These are phyloP conservation scores for Microchrysa polita DNA, from an alignment of 2,888 invertebrate genomes.

Conservation along the genomic window DNA sequence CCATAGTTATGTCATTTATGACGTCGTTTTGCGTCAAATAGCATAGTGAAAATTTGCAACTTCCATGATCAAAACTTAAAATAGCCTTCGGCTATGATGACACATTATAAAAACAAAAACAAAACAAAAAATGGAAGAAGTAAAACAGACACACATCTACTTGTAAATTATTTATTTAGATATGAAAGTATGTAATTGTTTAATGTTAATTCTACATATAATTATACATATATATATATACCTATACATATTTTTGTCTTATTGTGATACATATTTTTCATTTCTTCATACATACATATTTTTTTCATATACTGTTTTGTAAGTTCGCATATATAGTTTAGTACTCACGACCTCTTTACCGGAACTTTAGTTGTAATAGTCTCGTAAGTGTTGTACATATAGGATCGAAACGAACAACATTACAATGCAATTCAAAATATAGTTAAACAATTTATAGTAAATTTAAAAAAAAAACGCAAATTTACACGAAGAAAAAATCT, in stretches of 20 bases:
- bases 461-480: too few relatives aligned
- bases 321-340: slow-evolving; percentile 14
- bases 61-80: neutral
- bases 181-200: slow-evolving; percentile 39
- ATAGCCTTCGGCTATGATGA: neutral
- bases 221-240: slow-evolving; percentile 26
- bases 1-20: neutral
- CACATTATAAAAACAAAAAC: too few relatives aligned
- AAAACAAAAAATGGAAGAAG: neutral
- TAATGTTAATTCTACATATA: slow-evolving; percentile 33
- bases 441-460: slow-evolving; percentile 17
- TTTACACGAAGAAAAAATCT: too few relatives aligned
- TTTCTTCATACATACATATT: slow-evolving; percentile 5
- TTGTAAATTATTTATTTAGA: slow-evolving; percentile 40
- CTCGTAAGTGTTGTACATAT: slow-evolving; percentile 35
- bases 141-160: slow-evolving; percentile 15
- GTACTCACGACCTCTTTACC: neutral
- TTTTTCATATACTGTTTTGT: slow-evolving; percentile 22
- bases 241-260: slow-evolving; percentile 34
- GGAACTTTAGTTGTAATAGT: neutral
- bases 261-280: slow-evolving; percentile 39
- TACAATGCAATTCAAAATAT: slow-evolving; percentile 1
- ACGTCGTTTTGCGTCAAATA: neutral
- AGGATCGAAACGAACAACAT: slow-evolving; percentile 2
- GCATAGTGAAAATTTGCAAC: neutral